phyloP scores from a whole-genome alignment of 2,113 vertebrate genomes.

The Mobula hypostoma region DNA sequence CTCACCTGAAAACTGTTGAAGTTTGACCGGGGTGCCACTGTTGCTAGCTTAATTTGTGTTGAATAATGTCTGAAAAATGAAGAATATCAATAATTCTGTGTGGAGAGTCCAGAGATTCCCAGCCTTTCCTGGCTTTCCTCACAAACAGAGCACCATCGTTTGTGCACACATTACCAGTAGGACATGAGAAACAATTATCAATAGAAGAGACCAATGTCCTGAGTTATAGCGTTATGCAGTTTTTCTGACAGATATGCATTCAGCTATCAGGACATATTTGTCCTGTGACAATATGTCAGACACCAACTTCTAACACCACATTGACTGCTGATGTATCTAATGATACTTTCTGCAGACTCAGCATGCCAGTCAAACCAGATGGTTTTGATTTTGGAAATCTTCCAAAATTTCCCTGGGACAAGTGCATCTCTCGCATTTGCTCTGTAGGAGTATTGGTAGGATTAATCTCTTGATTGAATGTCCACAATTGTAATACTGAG shows the following conservation, averaged over 20 bases:
- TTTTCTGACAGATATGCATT: neutral
- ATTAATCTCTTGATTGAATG: neutral
- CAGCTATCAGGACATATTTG: neutral
- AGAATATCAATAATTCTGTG: neutral
- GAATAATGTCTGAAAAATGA: neutral
- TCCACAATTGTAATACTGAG: neutral
- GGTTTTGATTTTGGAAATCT: neutral
- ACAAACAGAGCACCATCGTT: neutral
- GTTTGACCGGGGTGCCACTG: neutral
- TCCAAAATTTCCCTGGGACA: neutral
- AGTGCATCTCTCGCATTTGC: neutral
- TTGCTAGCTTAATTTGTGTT: neutral
- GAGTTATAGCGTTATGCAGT: neutral
- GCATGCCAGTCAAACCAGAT: neutral
- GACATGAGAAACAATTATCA: neutral
- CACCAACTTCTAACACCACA: no score
- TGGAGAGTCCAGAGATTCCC: neutral
- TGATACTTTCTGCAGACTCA: neutral
- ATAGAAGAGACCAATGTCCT: no score
- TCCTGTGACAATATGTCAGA: neutral
- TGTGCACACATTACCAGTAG: neutral
- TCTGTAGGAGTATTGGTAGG: neutral
- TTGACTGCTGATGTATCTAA: neutral
- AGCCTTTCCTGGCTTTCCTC: neutral
- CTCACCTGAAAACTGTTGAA: neutral